phyloP scores from a whole-genome alignment of 92 coral and sea anemone species.

The Zoanthus gigantus region DNA sequence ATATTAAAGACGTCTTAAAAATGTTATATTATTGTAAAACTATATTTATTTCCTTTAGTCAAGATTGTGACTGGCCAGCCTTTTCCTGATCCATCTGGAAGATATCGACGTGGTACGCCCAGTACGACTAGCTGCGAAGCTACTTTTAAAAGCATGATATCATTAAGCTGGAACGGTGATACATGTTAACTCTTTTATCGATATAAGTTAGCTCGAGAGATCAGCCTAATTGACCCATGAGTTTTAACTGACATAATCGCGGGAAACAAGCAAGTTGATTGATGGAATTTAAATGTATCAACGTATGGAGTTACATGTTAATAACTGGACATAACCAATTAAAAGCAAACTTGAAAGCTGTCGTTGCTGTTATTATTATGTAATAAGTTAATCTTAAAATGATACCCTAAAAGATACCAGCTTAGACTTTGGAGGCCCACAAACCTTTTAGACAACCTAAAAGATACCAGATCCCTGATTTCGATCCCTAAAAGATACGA shows the following conservation, averaged over 20 bases:
- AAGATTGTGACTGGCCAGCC: slow-evolving; percentile 52
- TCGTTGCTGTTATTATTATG: too few species aligned
- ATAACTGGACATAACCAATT: too few species aligned
- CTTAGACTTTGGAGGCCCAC: too few species aligned
- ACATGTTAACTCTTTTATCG: neutral
- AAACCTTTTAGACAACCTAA: too few species aligned
- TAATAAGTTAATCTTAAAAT: too few species aligned
- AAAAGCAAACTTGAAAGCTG: neutral
- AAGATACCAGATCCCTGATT: too few species aligned
- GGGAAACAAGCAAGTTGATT: too few species aligned
- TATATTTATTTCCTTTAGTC: slow-evolving; percentile 26
- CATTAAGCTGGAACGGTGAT: too few species aligned
- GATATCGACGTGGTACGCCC: slow-evolving; percentile 51
- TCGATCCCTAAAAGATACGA: too few species aligned
- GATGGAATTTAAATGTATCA: too few species aligned
- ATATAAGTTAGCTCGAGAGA: slow-evolving; percentile 7
- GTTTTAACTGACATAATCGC: neutral
- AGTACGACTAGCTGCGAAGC: slow-evolving; percentile 39
- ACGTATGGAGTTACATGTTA: too few species aligned
- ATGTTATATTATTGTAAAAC: slow-evolving; percentile 24
- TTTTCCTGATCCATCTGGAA: slow-evolving; percentile 53
- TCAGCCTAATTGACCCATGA: neutral
- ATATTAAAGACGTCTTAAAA: neutral
- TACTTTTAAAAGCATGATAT: neutral
- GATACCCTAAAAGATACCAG: too few species aligned